Percentiles rank a stretch among this genome's conserved stretches.
Evolutionary conservation across 2,888 invertebrate genomes (phyloP).

Genomic region (Beris morrisii): DNA sequence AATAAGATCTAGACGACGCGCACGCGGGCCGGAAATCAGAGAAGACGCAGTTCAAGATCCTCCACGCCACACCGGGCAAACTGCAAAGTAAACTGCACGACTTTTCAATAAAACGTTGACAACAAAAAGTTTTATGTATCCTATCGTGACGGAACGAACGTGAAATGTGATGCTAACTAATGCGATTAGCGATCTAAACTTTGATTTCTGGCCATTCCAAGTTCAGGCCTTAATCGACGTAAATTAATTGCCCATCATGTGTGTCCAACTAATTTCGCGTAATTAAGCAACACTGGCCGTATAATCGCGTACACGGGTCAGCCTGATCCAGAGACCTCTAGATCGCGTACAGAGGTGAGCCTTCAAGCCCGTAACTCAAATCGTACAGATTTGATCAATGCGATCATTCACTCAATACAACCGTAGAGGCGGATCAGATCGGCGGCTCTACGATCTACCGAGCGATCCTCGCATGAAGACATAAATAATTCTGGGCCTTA

Average conservation of each 20-base stretch:
- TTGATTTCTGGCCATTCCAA: neutral
- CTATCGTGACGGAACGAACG: slow-evolving; percentile 49
- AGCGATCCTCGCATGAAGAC: slow-evolving; percentile 30
- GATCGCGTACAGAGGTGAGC: slow-evolving; percentile 9
- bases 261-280: slow-evolving; percentile 27
- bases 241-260: slow-evolving; percentile 25
- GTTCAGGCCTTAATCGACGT: neutral
- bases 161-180: slow-evolving; percentile 47
- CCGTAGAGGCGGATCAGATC: slow-evolving; percentile 1
- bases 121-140: slow-evolving; percentile 56
- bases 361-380: slow-evolving; percentile 7
- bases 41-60: slow-evolving; percentile 10
- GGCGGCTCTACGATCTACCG: slow-evolving; percentile 11
- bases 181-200: slow-evolving; percentile 38
- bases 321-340: neutral
- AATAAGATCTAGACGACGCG: slow-evolving; percentile 1
- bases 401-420: slow-evolving; percentile 1
- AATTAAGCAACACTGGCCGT: slow-evolving; percentile 16
- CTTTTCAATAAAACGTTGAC: slow-evolving; percentile 57
- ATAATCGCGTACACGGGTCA: neutral
- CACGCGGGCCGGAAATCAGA: slow-evolving; percentile 21
- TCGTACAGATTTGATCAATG: slow-evolving; percentile 26
- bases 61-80: slow-evolving; percentile 1
- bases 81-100: slow-evolving; percentile 48
- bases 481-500: slow-evolving; percentile 36